Evolutionary conservation across 2,113 vertebrate genomes (phyloP).

Genomic region (Otolemur garnettii): DNA sequence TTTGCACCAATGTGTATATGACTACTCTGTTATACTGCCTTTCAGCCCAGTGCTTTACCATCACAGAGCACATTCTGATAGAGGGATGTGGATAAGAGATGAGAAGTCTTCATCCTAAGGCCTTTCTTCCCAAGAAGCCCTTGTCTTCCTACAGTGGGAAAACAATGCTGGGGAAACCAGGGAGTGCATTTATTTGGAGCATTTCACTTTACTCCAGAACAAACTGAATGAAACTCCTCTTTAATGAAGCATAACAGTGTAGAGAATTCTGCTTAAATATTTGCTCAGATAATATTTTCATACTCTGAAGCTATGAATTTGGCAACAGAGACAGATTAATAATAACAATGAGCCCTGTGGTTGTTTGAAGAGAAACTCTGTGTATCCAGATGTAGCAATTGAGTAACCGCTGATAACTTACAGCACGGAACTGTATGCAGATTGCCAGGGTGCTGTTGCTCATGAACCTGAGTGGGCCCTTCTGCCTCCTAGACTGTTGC

Average conservation of each 20-base stretch:
- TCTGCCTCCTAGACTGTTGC: background rate
- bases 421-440: background rate
- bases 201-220: conserved; percentile 76
- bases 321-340: conserved; percentile 84
- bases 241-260: conserved; percentile 88
- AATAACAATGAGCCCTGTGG: conserved; percentile 78
- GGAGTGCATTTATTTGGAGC: conserved; percentile 76
- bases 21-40: background rate
- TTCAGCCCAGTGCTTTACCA: background rate
- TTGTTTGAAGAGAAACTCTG: conserved; percentile 81
- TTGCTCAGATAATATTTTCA: conserved; percentile 87
- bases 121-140: conserved; percentile 19
- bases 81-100: background rate
- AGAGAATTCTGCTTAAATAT: conserved; percentile 89
- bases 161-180: conserved; percentile 48
- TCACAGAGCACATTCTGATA: background rate
- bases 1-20: background rate
- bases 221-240: conserved; percentile 82
- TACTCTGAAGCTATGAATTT: conserved; percentile 83
- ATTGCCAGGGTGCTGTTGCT: background rate
- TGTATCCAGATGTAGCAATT: conserved; percentile 67
- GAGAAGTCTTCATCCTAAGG: background rate
- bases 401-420: conserved; percentile 56
- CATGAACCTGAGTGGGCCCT: background rate
- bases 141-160: conserved; percentile 14